Percentiles rank a stretch among this genome's conserved stretches.
These are phyloP conservation scores for Calephelis perditalis DNA, from an alignment of 2,888 invertebrate genomes.

Conservation along the genomic window DNA sequence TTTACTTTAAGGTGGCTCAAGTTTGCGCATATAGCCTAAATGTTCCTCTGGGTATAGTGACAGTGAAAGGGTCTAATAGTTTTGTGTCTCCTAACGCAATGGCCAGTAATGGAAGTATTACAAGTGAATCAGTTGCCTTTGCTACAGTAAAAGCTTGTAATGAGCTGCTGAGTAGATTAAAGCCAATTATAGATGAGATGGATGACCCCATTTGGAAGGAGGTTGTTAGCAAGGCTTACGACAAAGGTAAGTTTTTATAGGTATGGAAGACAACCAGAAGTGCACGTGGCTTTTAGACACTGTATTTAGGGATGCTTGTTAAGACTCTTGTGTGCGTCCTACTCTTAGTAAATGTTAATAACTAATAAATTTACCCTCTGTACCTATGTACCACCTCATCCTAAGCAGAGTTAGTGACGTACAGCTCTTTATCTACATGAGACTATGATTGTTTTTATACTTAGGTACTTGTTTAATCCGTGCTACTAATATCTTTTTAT, in stretches of 20 bases:
- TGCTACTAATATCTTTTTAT: no score
- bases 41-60: constrained; percentile 77
- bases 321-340: no score
- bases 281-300: no score
- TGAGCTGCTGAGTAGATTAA: constrained; percentile 60
- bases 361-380: no score
- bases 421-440: no score
- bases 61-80: constrained; percentile 81
- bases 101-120: constrained; percentile 83
- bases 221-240: constrained; percentile 66
- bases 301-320: no score
- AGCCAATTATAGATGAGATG: constrained; percentile 54
- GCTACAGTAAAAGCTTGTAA: constrained; percentile 76
- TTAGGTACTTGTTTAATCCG: no score
- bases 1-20: constrained; percentile 69
- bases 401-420: no score
- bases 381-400: no score
- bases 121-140: constrained; percentile 83
- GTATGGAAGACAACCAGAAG: no score
- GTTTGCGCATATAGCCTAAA: constrained; percentile 83
- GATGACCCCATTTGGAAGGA: constrained; percentile 71
- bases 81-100: constrained; percentile 82
- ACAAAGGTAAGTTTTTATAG: constrained; percentile 42
- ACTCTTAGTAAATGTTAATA: no score
- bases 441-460: no score